Conservation (phyloP, 2,797 vertebrate species). For the Gadopsis marmoratus region DNA sequence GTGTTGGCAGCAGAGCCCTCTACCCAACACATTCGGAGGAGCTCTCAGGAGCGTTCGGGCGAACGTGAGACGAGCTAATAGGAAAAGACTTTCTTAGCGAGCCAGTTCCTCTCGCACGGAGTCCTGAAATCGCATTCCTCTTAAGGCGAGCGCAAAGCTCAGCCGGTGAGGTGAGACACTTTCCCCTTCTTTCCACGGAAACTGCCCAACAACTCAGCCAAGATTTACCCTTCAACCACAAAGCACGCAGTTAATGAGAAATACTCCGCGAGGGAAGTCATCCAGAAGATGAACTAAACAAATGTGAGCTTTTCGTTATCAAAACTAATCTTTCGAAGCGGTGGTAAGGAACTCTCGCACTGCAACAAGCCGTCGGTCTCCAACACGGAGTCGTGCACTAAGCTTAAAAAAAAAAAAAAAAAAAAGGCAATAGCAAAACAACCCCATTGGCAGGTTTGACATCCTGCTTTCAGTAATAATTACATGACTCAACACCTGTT, state of each 20-base stretch:
- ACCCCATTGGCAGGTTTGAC: not conserved
- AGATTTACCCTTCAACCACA: not conserved
- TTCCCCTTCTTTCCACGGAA: not conserved
- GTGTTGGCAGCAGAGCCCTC: conserved; percentile 10
- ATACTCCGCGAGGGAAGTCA: not conserved
- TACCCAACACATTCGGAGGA: not conserved
- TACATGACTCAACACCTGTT: conserved; percentile 8
- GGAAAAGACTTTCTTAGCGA: not conserved
- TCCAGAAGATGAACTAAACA: not conserved
- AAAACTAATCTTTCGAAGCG: not conserved
- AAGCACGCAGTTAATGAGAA: not conserved
- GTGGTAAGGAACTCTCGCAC: not conserved
- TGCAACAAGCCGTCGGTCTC: not conserved
- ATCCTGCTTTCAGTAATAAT: not conserved
- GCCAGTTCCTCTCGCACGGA: not conserved
- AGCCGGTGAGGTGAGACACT: not conserved
- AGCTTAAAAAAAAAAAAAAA: not conserved
- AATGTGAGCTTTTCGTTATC: not conserved
- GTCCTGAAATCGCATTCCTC: not conserved
- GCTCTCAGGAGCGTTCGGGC: not conserved
- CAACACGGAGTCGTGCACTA: not conserved
- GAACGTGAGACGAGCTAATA: not conserved
- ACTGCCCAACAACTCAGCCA: not conserved
- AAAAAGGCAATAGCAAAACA: not conserved
- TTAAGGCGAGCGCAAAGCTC: not conserved